Percentiles rank a stretch among this genome's conserved stretches.
These are phyloP conservation scores for Drosophila sproati DNA, from an alignment of 1,140 invertebrate genomes.

Conservation along the genomic window DNA sequence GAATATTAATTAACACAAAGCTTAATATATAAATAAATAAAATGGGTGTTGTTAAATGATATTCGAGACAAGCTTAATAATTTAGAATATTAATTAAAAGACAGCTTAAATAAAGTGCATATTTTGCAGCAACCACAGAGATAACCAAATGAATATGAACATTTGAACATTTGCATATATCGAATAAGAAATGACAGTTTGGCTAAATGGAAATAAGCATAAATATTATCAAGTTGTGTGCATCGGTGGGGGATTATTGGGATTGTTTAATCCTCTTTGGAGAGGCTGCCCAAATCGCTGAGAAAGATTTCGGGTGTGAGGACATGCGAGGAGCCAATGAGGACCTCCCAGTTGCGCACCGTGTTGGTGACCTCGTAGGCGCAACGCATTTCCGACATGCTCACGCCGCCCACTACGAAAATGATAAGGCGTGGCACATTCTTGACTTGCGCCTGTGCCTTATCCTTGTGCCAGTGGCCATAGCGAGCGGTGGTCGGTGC, in stretches of 20 bases:
- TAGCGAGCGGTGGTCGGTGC: slow-evolving; percentile 98
- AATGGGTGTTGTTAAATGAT: too few relatives aligned
- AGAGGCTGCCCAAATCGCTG: slow-evolving; percentile 93
- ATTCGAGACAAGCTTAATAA: too few relatives aligned
- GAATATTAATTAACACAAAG: background rate
- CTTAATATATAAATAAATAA: slow-evolving; percentile 3
- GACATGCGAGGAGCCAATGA: slow-evolving; percentile 98
- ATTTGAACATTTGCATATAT: slow-evolving; percentile 19
- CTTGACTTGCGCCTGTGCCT: slow-evolving; percentile 95
- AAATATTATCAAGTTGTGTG: slow-evolving; percentile 8
- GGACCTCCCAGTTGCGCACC: slow-evolving; percentile 99
- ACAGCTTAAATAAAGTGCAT: background rate
- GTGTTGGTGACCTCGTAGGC: slow-evolving; percentile 99
- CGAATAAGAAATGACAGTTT: slow-evolving; percentile 40
- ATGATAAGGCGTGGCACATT: slow-evolving; percentile 98
- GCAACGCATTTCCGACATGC: slow-evolving; percentile 98
- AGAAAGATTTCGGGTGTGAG: slow-evolving; percentile 98
- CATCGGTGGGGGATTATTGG: background rate
- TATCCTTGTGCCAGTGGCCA: slow-evolving; percentile 99
- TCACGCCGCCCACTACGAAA: slow-evolving; percentile 97
- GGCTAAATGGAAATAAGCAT: slow-evolving; percentile 42
- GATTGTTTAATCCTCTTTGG: slow-evolving; percentile 79
- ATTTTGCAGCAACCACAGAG: background rate
- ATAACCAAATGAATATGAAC: slow-evolving; percentile 6
- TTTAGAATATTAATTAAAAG: background rate